A percentile compares a stretch with the other conserved stretches of the same genome.
These are phyloP conservation scores for Actenoides hombroni DNA, from an alignment of 2,113 vertebrate species.

Conservation along the genomic window DNA sequence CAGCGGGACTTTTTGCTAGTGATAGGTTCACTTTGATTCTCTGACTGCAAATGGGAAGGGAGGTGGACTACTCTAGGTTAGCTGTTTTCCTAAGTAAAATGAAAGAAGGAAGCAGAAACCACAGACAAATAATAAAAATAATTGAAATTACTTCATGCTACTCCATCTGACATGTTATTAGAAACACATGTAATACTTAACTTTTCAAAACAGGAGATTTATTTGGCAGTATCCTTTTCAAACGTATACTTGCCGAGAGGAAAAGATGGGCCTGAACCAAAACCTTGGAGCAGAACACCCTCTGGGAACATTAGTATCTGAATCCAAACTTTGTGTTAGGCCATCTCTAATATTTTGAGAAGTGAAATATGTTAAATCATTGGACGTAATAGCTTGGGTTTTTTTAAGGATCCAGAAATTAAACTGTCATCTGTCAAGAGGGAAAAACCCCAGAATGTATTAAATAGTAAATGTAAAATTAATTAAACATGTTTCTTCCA, in stretches of 20 bases:
- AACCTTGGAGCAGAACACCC: neutral
- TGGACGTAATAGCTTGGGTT: neutral
- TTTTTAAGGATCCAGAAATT: constrained; percentile 7
- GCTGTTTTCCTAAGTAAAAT: constrained; percentile 39
- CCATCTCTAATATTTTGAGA: constrained; percentile 7
- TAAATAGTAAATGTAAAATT: neutral
- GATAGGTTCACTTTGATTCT: neutral
- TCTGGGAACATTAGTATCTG: neutral
- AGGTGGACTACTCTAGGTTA: neutral
- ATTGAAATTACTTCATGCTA: constrained; percentile 48
- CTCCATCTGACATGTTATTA: constrained; percentile 52
- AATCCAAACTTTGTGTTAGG: constrained; percentile 19
- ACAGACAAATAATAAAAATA: constrained; percentile 60
- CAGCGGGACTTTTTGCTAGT: neutral
- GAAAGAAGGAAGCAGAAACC: constrained; percentile 54
- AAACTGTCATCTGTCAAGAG: constrained; percentile 25
- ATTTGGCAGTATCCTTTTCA: constrained; percentile 35
- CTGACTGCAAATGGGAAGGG: neutral
- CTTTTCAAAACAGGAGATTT: constrained; percentile 49
- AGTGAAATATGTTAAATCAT: neutral
- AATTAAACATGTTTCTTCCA: neutral
- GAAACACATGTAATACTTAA: constrained; percentile 42
- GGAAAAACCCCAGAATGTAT: neutral
- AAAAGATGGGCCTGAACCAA: constrained; percentile 49
- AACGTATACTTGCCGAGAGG: constrained; percentile 6